phyloP scores from a whole-genome alignment of 30 jellyfish, hydroid and myxozoan genomes.

The Pseudorhiza aurosa region DNA sequence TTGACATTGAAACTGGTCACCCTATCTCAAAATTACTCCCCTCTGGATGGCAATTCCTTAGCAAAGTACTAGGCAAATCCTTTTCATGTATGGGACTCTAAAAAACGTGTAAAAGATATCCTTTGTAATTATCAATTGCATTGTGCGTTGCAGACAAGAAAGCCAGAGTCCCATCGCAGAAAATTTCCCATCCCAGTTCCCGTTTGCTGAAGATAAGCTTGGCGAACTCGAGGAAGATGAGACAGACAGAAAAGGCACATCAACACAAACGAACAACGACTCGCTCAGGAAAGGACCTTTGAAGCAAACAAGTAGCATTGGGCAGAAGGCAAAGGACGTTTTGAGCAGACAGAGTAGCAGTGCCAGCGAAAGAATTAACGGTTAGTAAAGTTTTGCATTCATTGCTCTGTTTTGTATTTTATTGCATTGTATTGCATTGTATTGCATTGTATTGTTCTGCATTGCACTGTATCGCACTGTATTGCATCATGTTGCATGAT shows the following conservation, averaged over 20 bases:
- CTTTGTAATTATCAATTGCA: too few species aligned
- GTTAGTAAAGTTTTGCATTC: background rate
- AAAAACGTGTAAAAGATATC: too few species aligned
- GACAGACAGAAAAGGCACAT: background rate
- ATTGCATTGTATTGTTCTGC: background rate
- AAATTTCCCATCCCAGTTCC: background rate
- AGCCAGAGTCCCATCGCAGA: conserved; percentile 18
- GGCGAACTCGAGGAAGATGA: background rate
- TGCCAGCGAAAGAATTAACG: conserved; percentile 59
- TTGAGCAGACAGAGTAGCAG: conserved; percentile 59
- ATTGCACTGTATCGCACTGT: background rate
- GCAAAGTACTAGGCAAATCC: too few species aligned
- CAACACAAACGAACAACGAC: conserved; percentile 6
- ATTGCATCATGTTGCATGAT: too few species aligned
- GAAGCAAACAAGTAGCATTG: conserved; percentile 32
- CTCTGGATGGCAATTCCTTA: too few species aligned
- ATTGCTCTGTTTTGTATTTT: background rate
- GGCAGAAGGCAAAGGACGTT: conserved; percentile 61
- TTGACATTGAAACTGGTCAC: too few species aligned
- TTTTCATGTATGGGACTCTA: too few species aligned
- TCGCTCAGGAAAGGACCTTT: conserved; percentile 12
- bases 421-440: background rate
- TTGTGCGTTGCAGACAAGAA: conserved; percentile 35
- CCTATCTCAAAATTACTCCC: too few species aligned
- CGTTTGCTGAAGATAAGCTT: background rate